These are phyloP conservation scores for Heterodera schachtii DNA, from an alignment of 1,140 invertebrate species.

Conservation along the genomic window DNA sequence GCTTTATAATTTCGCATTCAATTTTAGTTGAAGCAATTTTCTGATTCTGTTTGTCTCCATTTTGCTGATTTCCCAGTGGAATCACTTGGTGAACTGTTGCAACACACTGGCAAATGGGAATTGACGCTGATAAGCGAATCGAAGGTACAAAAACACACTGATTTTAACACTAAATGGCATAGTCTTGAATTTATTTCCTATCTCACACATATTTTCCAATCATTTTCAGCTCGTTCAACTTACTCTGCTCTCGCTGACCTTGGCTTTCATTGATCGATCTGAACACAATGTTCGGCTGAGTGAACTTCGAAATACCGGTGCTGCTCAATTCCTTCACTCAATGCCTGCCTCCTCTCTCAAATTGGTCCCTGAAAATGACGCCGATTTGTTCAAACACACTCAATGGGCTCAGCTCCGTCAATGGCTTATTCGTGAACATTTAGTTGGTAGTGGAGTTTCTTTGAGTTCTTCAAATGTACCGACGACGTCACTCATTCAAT, in stretches of 20 bases:
- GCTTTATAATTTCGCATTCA: neutral
- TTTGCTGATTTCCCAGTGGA: neutral
- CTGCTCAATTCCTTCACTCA: neutral
- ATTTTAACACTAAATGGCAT: no score
- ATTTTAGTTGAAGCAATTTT: constrained; percentile 7
- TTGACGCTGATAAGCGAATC: neutral
- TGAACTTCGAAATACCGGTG: neutral
- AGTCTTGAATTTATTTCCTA: no score
- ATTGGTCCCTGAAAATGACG: neutral
- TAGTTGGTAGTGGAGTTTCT: neutral
- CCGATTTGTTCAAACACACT: neutral
- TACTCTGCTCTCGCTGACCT: neutral
- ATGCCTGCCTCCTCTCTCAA: neutral
- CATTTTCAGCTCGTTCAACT: neutral
- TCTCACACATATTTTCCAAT: neutral
- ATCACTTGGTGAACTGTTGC: neutral
- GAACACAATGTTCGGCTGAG: neutral
- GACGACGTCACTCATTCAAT: neutral
- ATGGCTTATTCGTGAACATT: constrained; percentile 2
- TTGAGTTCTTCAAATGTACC: neutral
- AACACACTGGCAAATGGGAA: neutral
- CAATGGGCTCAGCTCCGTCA: constrained; percentile 9
- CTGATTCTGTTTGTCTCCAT: neutral
- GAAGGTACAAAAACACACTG: neutral
- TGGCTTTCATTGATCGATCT: neutral